Conservation (phyloP, 2,888 invertebrate species). For the Trichopria drosophilae region DNA sequence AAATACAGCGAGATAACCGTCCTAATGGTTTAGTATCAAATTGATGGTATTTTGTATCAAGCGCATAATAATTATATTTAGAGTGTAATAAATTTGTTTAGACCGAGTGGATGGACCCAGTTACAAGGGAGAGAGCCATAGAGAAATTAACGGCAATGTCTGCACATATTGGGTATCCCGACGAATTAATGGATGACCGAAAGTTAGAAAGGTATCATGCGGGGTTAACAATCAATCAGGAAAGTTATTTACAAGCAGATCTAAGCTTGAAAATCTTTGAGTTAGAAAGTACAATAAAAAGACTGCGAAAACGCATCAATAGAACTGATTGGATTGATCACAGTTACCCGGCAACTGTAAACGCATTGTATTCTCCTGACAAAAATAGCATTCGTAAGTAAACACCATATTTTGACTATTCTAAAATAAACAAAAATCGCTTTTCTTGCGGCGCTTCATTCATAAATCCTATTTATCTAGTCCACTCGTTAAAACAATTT, state of each 20-base stretch:
- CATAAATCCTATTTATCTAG: no score
- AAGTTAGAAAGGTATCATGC: constrained; percentile 80
- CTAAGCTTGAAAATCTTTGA: constrained; percentile 60
- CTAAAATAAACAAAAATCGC: no score
- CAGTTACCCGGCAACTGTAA: constrained; percentile 60
- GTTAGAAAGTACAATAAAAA: constrained; percentile 59
- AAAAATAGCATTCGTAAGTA: no score
- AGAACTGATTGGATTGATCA: constrained; percentile 62
- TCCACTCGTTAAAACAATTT: no score
- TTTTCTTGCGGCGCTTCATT: no score
- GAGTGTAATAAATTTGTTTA: no score
- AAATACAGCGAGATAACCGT: no score
- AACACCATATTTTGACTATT: no score
- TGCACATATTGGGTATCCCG: constrained; percentile 89
- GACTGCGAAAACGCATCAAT: constrained; percentile 60
- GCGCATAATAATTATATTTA: no score
- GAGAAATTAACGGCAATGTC: constrained; percentile 82
- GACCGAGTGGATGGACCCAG: constrained; percentile 90
- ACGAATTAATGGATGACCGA: constrained; percentile 79
- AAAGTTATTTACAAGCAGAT: constrained; percentile 59
- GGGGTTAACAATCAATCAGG: constrained; percentile 55
- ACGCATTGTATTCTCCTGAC: no score
- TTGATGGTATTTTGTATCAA: no score
- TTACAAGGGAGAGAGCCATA: constrained; percentile 74
- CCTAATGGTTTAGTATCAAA: no score